Base-by-base conservation (phyloP, 2,113 vertebrate genomes). In the Lutjanus erythropterus region DNA sequence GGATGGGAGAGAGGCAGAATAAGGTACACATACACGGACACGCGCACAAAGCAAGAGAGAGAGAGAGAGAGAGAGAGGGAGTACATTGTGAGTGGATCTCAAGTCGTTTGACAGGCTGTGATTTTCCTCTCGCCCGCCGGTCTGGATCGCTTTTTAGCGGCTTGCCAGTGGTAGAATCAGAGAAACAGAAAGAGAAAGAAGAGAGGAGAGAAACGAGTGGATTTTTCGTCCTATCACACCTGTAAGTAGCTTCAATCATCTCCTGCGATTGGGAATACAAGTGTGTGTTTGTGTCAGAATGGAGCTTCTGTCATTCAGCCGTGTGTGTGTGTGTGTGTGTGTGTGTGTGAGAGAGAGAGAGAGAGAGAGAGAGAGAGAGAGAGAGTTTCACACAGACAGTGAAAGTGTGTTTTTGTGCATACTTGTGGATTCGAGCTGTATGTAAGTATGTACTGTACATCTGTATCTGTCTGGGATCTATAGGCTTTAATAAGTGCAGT, bases 71-170 rank as follows among this genome's bases (percentile, higher is more conserved):
- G 75, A 78, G 84, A 77, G 80, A 84, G 71, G 61, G 42, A 29
- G 78, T 29, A 21, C n/a, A 66, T 52, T 83, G 85, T 80, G 65
- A 80, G 76, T 39, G 55, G 49, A 73, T 85, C 69, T 91, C 50
- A 67, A 87, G 81, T 66, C 56, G 42, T 86, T 69, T 93, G 91
- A 90, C 88, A 92, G 92, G 68, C 91, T 89, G 29, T 93, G 86
- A 89, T 93, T 93, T 91, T 84, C 85, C 37, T 53, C 78, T 78
- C 66, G 19, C 83, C 87, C 71, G 86, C 78, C 6, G 56, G 47
- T 27, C 67, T 42, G 72, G 72, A 42, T 19, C n/a, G 41, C 66
- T 74, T 71, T 68, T 89, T 42, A 79, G 66, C 21, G 12, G 27
- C 55, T 69, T 5, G 21, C 49, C 46, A 23, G 52, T 9, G 80